These are phyloP conservation scores for Peromyscus eremicus DNA, from an alignment of 2,797 vertebrate species.

Conservation along the genomic window DNA sequence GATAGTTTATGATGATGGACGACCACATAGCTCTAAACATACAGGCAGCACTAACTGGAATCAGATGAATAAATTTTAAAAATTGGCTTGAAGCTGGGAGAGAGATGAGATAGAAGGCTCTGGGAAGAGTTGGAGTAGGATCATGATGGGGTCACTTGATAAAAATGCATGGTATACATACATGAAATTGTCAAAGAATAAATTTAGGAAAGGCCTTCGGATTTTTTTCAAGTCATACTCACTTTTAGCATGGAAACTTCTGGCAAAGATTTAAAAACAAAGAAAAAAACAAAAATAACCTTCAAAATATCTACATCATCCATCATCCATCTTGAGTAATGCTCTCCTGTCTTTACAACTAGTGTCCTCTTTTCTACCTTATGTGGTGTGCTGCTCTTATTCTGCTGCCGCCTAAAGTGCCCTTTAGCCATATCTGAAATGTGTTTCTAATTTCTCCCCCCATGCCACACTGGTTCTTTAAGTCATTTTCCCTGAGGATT, in stretches of 20 bases:
- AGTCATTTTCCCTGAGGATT: neutral
- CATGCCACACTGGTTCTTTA: too few species aligned
- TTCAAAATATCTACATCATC: neutral
- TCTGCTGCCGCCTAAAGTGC: neutral
- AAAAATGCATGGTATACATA: neutral
- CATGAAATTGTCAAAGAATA: too few species aligned
- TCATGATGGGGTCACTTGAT: neutral
- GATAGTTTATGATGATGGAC: neutral
- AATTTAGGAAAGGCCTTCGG: neutral
- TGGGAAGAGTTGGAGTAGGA: neutral
- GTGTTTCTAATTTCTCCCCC: neutral
- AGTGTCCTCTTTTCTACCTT: too few species aligned
- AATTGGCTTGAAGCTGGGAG: neutral
- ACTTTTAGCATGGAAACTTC: neutral
- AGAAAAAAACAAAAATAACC: neutral
- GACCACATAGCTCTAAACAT: too few species aligned
- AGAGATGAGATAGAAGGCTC: neutral
- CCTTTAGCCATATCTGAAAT: neutral
- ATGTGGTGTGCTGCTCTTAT: neutral
- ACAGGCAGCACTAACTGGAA: neutral
- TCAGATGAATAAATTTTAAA: neutral
- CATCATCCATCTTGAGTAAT: neutral
- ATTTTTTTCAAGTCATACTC: neutral
- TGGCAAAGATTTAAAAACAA: neutral
- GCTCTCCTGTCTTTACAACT: neutral